A percentile compares a stretch with the other conserved stretches of the same genome.
Conservation (phyloP, 2,113 vertebrate species). For the Capra hircus region DNA sequence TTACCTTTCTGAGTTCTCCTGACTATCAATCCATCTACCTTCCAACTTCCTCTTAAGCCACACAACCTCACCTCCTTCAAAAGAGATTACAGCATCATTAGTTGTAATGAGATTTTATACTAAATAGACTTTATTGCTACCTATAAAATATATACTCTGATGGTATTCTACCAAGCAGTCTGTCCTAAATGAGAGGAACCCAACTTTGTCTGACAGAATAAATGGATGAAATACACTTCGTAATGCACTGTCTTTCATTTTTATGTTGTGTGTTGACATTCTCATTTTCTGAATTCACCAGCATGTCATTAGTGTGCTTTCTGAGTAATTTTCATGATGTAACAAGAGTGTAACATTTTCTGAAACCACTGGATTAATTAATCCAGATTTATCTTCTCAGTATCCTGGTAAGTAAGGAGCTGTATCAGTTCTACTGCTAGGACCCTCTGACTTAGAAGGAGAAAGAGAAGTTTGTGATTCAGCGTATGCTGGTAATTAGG, state of each 20-base stretch:
- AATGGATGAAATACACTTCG: constrained; percentile 15
- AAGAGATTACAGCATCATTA: constrained; percentile 34
- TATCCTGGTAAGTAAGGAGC: not conserved
- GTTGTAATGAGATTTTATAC: constrained; percentile 48
- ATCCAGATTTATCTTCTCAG: constrained; percentile 33
- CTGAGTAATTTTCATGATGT: constrained; percentile 52
- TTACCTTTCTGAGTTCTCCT: not conserved
- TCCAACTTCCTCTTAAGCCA: not conserved
- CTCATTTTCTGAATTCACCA: constrained; percentile 52
- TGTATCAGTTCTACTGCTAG: not conserved
- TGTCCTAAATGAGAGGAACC: constrained; percentile 36
- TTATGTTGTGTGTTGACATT: constrained; percentile 57
- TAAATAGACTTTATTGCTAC: constrained; percentile 57
- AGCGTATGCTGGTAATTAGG: not conserved
- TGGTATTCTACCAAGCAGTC: not conserved
- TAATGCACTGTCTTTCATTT: constrained; percentile 47
- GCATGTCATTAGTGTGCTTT: constrained; percentile 32
- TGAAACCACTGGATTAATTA: constrained; percentile 10
- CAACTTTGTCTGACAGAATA: constrained; percentile 20
- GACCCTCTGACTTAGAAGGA: not conserved
- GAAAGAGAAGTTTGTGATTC: not conserved
- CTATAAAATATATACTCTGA: constrained; percentile 46
- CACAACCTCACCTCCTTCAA: not conserved
- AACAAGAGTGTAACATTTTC: constrained; percentile 15
- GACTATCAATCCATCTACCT: not conserved